Evolutionary conservation across 2,113 vertebrate genomes (phyloP).

Genomic region (Notechis scutatus): DNA sequence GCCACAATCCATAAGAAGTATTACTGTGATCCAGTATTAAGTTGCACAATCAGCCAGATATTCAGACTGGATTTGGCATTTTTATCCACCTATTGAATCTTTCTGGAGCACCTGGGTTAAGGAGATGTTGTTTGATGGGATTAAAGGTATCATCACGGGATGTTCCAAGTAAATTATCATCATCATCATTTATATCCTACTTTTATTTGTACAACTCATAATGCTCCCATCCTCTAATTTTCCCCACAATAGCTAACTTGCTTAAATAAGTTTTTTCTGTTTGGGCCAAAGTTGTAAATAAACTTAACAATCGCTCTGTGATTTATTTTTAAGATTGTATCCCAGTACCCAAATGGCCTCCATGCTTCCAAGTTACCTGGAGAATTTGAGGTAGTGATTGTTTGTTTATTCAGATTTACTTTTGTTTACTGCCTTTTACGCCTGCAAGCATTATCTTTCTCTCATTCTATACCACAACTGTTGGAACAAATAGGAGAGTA

Average conservation of each 20-base stretch:
- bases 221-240: not conserved
- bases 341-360: slow-evolving; percentile 68
- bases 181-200: not conserved
- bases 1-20: not conserved
- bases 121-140: not conserved
- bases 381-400: slow-evolving; percentile 79
- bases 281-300: not conserved
- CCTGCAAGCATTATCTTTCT: not conserved
- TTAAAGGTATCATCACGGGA: not conserved
- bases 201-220: not conserved
- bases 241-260: not conserved
- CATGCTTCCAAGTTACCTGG: slow-evolving; percentile 74
- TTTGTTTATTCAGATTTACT: not conserved
- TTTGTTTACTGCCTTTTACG: not conserved
- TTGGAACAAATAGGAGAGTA: not conserved
- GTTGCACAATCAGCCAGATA: not conserved
- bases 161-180: not conserved
- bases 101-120: not conserved
- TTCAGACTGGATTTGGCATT: not conserved
- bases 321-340: slow-evolving; percentile 58
- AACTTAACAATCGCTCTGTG: not conserved
- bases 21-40: not conserved
- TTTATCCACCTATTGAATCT: not conserved
- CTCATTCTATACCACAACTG: not conserved
- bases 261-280: not conserved